These are phyloP conservation scores for Aurelia aurita DNA, from an alignment of 30 jellyfish, hydroid and myxozoan genomes.

Conservation along the genomic window DNA sequence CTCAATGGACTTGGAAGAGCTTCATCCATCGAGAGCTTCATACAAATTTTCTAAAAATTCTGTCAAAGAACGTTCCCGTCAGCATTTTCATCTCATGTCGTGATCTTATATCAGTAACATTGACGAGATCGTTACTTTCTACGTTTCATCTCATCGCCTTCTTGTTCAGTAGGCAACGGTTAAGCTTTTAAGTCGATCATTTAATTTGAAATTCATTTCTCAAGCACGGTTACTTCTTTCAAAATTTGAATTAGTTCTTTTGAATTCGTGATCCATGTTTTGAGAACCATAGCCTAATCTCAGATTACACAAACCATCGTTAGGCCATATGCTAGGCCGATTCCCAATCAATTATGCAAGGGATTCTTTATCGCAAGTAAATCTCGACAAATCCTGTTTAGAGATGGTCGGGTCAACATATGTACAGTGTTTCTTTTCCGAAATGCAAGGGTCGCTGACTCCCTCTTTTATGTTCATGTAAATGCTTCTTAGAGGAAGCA, in stretches of 20 bases:
- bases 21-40: too few relatives aligned
- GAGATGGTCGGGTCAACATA: constrained; percentile 46
- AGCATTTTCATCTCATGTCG: too few relatives aligned
- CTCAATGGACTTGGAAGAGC: too few relatives aligned
- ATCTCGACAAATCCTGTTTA: constrained; percentile 32
- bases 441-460: not conserved
- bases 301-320: constrained; percentile 30
- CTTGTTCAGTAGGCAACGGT: constrained; percentile 14
- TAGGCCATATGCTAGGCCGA: constrained; percentile 39
- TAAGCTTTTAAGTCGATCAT: too few relatives aligned
- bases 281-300: constrained; percentile 33
- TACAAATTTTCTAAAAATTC: too few relatives aligned
- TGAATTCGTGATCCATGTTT: constrained; percentile 41
- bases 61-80: too few relatives aligned
- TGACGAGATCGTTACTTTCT: not conserved
- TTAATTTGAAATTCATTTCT: too few relatives aligned
- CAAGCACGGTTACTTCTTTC: constrained; percentile 5
- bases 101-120: not conserved
- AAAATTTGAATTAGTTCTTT: constrained; percentile 1
- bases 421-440: constrained; percentile 3
- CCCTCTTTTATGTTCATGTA: too few relatives aligned
- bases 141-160: not conserved
- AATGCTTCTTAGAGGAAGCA: too few relatives aligned
- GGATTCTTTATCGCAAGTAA: not conserved
- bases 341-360: constrained; percentile 25